Percentiles rank a stretch among this genome's conserved stretches.
These are phyloP conservation scores for Myocastor coypus DNA, from an alignment of 2,113 vertebrate genomes.

Conservation along the genomic window DNA sequence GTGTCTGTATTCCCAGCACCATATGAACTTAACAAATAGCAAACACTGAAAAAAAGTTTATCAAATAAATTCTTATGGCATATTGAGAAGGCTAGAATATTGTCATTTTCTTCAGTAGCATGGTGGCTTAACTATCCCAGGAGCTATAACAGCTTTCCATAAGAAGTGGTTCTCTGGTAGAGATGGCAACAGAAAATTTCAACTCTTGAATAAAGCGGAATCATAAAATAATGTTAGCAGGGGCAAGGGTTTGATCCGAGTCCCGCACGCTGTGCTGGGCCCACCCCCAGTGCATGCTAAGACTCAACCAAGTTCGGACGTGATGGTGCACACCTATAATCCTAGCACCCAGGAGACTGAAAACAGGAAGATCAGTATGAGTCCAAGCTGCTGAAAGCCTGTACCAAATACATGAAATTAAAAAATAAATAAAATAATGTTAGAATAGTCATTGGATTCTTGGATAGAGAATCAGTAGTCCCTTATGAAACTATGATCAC, in stretches of 20 bases:
- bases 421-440: not conserved
- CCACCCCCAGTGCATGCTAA: no score
- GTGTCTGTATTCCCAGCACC: not conserved
- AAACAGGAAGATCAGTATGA: no score
- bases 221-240: not conserved
- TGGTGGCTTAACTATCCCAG: not conserved
- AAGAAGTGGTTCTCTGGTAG: not conserved
- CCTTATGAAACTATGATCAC: not conserved
- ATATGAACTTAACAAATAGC: conserved; percentile 9
- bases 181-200: not conserved
- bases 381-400: no score
- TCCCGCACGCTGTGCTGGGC: no score
- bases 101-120: not conserved
- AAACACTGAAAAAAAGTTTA: conserved; percentile 45
- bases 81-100: not conserved
- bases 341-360: no score
- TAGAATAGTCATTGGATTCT: not conserved
- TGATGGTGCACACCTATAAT: no score
- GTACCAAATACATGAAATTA: no score
- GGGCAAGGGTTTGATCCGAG: no score
- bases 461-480: not conserved
- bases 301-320: no score
- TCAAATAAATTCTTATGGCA: conserved; percentile 24
- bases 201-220: not conserved
- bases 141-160: not conserved